These are phyloP conservation scores for Lophochroa leadbeateri DNA, from an alignment of 2,113 vertebrate species.

Conservation along the genomic window DNA sequence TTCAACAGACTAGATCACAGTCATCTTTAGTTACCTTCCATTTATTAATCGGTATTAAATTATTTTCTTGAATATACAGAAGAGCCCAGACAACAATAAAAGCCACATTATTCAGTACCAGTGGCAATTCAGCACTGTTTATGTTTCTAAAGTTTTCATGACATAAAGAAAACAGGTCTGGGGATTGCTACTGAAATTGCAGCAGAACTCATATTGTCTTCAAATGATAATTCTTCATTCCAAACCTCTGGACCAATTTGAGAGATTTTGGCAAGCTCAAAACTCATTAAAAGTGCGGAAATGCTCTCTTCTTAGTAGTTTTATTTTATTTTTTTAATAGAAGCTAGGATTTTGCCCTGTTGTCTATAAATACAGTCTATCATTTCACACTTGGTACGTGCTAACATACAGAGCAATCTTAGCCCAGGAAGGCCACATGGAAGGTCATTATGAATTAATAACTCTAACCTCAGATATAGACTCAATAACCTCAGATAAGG, in stretches of 20 bases:
- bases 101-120: constrained; percentile 38
- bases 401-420: background rate
- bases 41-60: constrained; percentile 67
- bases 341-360: background rate
- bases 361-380: constrained; percentile 18
- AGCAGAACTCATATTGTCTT: constrained; percentile 2
- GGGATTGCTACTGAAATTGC: constrained; percentile 50
- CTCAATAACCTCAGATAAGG: background rate
- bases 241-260: constrained; percentile 32
- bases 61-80: constrained; percentile 39
- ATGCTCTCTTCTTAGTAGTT: background rate
- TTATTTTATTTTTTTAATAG: constrained; percentile 24
- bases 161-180: constrained; percentile 50
- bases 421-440: constrained; percentile 7
- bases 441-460: constrained; percentile 36
- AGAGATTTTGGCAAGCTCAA: constrained; percentile 33
- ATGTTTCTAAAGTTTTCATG: constrained; percentile 62
- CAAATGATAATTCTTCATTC: constrained; percentile 45
- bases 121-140: constrained; percentile 56
- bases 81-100: constrained; percentile 55
- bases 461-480: background rate
- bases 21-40: constrained; percentile 65
- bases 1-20: constrained; percentile 61
- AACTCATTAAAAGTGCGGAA: constrained; percentile 34
- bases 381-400: background rate